Evolutionary conservation across 2,113 vertebrate species (phyloP).

Genomic region (Megaleporinus macrocephalus): DNA sequence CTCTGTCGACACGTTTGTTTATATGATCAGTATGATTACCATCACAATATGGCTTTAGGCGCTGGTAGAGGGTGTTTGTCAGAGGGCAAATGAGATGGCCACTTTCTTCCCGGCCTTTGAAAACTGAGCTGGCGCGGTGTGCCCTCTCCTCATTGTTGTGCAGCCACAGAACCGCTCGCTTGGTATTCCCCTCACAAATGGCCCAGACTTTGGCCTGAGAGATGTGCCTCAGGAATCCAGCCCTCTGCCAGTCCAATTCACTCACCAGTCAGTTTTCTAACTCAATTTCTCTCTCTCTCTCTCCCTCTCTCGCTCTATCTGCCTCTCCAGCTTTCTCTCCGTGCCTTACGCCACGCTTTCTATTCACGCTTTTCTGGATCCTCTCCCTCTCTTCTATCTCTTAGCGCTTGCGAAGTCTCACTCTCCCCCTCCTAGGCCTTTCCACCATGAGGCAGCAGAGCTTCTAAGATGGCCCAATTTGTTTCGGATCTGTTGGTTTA

Average conservation of each 20-base stretch:
- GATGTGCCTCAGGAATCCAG: conserved; percentile 71
- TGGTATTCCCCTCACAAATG: conserved; percentile 79
- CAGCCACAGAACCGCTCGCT: conserved; percentile 61
- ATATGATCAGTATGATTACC: conserved; percentile 68
- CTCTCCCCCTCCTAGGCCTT: neutral
- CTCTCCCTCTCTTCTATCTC: neutral
- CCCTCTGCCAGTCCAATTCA: conserved; percentile 69
- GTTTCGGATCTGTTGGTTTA: neutral
- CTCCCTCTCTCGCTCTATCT: conserved; percentile 36
- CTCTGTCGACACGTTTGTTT: conserved; percentile 53
- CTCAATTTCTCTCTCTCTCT: conserved; percentile 61
- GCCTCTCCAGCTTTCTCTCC: conserved; percentile 10
- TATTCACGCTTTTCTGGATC: conserved; percentile 15
- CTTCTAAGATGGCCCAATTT: neutral
- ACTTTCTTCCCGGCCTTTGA: conserved; percentile 66
- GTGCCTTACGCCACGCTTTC: conserved; percentile 38
- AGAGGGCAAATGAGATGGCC: conserved; percentile 68
- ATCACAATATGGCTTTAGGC: conserved; percentile 71
- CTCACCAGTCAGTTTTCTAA: conserved; percentile 67
- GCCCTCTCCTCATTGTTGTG: conserved; percentile 72
- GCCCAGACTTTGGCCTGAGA: conserved; percentile 74
- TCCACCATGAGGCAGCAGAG: neutral
- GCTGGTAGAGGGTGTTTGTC: conserved; percentile 60
- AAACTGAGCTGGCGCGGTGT: conserved; percentile 70
- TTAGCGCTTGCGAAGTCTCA: neutral